phyloP scores from a whole-genome alignment of 2,797 vertebrate species.

The Varecia variegata region DNA sequence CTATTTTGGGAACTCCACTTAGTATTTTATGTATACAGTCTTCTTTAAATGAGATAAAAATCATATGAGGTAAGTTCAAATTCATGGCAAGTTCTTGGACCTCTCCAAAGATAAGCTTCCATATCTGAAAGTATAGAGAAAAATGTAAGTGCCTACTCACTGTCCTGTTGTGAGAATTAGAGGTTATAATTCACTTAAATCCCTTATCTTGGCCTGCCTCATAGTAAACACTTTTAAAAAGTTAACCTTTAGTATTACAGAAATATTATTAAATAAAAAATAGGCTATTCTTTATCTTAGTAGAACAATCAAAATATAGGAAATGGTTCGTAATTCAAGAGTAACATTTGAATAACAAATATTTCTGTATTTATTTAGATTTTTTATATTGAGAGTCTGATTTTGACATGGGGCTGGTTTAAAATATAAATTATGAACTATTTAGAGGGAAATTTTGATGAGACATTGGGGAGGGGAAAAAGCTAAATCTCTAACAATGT shows the following conservation, averaged over 20 bases:
- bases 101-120: not conserved
- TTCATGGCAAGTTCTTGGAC: not conserved
- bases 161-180: not conserved
- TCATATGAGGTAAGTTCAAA: not conserved
- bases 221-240: not conserved
- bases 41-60: conserved; percentile 23
- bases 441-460: conserved; percentile 33
- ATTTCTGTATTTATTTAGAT: conserved; percentile 1
- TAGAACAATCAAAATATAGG: not conserved
- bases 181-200: not conserved
- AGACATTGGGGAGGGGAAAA: not conserved
- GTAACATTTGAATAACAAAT: conserved; percentile 34
- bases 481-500: not conserved
- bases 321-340: not conserved
- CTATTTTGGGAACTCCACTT: not conserved
- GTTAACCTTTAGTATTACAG: not conserved
- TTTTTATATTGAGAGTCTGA: not conserved
- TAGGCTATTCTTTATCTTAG: conserved; percentile 21
- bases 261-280: conserved; percentile 4
- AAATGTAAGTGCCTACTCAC: not conserved
- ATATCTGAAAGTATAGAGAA: not conserved
- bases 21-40: not conserved
- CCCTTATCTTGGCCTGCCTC: not conserved
- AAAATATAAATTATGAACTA: conserved; percentile 7
- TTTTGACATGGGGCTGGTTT: conserved; percentile 18